Percentiles rank a stretch among this genome's conserved stretches.
Conservation (phyloP, 2,888 invertebrate species). For the Mactromeris polynyma region DNA sequence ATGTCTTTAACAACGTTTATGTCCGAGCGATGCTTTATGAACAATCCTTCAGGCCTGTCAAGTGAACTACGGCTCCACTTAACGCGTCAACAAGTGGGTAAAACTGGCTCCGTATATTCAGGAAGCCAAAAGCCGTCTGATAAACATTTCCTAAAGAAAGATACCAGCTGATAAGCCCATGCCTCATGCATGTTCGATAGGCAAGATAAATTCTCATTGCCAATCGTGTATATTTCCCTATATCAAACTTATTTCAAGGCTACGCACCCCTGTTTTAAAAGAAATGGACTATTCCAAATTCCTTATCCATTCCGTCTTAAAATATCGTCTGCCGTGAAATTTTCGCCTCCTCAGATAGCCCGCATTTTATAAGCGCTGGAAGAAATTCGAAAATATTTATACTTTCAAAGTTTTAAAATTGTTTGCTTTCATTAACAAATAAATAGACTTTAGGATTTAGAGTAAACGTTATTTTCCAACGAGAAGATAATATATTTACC, state of each 20-base stretch:
- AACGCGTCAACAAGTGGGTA: background rate
- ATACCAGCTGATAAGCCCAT: background rate
- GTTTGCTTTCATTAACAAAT: background rate
- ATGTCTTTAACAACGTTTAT: background rate
- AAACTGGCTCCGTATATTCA: background rate
- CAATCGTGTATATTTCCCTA: background rate
- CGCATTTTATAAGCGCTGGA: background rate
- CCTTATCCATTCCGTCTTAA: conserved; percentile 17
- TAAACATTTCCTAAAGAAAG: conserved; percentile 1
- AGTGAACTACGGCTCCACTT: background rate
- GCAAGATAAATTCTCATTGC: background rate
- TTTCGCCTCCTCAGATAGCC: conserved; percentile 14
- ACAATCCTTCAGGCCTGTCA: background rate
- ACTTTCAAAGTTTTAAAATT: background rate
- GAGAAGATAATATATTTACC: background rate
- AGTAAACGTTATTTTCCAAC: background rate
- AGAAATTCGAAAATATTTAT: background rate
- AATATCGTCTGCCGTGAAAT: conserved; percentile 27
- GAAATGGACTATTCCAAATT: conserved; percentile 24
- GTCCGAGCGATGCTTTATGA: background rate
- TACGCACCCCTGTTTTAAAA: conserved; percentile 15
- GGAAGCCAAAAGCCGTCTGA: background rate
- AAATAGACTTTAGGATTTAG: background rate
- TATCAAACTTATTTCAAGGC: conserved; percentile 8
- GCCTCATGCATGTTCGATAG: background rate